Base-by-base conservation (phyloP, 2,888 invertebrate species). In the Ophion ventricosus region DNA sequence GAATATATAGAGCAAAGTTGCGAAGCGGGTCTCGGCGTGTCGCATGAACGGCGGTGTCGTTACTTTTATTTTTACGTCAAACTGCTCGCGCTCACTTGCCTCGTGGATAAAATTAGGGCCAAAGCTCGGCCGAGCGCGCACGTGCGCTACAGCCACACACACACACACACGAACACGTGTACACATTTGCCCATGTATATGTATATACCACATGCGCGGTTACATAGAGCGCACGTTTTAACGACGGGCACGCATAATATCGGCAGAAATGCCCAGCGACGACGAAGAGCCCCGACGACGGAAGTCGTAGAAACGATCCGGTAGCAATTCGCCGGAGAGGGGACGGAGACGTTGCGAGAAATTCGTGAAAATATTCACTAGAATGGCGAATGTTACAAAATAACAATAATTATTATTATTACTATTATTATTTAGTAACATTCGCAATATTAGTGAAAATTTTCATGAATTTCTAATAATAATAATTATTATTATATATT, bases 21-120 rank as follows among this genome's bases (percentile, higher is more conserved):
- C 49, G 61, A 20, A 63, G 63, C 59, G 43, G 59, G 59, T n/a
- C 49, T 49, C 49, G 49, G 17, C 72, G 81, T 85, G 87, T 85
- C 84, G 85, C 85, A 84, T 85, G 87, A 81, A 84, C 85, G 80
- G 61, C 66, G 83, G 81, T 83, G 83, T 85, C 86, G 84, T 86
- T 86, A 82, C 86, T 86, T 86, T 86, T 86, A 86, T 86, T 86
- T 86, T 86, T 83, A 80, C 70, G 79, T 79, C 79, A 79, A 79
- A 76, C 56, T 76, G 64, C 69, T 78, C 25, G n/a, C 77, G 67
- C 67, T 69, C 75, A 35, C 75, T 66, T 56, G 81, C 75, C 82
- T 82, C 84, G 84, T 78, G 82, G 86, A 85, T 86, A 86, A 85
- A 86, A 85, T 86, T 86, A 86, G 86, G 85, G 86, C 84, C 75